These are phyloP conservation scores for Emydoidea blandingii DNA, from an alignment of 2,797 vertebrate genomes.

Conservation along the genomic window DNA sequence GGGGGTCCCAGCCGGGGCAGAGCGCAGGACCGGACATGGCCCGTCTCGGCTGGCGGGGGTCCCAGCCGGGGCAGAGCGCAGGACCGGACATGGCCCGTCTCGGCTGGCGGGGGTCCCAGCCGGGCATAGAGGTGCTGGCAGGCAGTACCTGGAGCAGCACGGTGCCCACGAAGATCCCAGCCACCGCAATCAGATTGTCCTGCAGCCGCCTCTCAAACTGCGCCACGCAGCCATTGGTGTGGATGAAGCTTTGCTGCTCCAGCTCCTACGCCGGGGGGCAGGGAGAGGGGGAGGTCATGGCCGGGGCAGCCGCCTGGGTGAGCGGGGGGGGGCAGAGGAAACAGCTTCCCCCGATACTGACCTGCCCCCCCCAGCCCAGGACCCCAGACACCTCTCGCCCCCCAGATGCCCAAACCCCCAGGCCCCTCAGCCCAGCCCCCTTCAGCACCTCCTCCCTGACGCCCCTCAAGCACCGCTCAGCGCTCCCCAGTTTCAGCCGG, in stretches of 20 bases:
- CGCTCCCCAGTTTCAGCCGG: slow-evolving; percentile 86
- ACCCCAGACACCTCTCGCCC: no score
- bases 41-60: no score
- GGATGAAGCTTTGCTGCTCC: slow-evolving; percentile 83
- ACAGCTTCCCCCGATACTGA: no score
- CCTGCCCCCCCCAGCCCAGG: no score
- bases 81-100: no score
- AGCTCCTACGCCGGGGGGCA: slow-evolving; percentile 80
- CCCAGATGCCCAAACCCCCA: no score
- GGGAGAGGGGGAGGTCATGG: neutral
- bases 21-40: no score
- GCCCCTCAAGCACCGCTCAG: neutral
- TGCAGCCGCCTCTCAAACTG: slow-evolving; percentile 97
- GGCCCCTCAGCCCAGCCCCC: no score
- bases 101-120: no score
- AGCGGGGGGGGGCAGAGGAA: no score
- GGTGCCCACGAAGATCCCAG: slow-evolving; percentile 90
- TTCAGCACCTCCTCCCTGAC: neutral
- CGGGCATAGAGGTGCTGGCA: neutral
- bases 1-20: no score
- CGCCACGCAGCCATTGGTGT: slow-evolving; percentile 82
- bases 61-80: no score
- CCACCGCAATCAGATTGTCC: slow-evolving; percentile 92
- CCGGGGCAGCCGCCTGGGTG: neutral
- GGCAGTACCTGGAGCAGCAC: slow-evolving; percentile 91